A percentile compares a stretch with the other conserved stretches of the same genome.
These are phyloP conservation scores for Apeira syringaria DNA, from an alignment of 2,888 invertebrate genomes.

Conservation along the genomic window DNA sequence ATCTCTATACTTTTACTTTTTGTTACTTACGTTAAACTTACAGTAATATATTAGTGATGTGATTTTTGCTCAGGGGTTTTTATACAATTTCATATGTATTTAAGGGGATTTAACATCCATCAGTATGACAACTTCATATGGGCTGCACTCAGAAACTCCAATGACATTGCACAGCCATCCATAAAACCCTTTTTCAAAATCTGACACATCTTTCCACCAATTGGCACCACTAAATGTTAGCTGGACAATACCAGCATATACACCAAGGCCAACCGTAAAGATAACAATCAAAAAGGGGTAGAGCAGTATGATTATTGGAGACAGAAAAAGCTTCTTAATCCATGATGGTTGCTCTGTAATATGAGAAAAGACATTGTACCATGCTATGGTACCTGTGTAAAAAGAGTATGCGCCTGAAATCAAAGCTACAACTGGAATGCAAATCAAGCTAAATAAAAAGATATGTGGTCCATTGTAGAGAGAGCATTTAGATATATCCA, in stretches of 20 bases:
- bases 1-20: no score
- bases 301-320: constrained; percentile 86
- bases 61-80: no score
- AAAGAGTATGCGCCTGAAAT: constrained; percentile 87
- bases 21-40: no score
- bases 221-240: constrained; percentile 86
- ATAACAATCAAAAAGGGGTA: constrained; percentile 88
- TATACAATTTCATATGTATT: no score
- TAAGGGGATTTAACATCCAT: constrained; percentile 80
- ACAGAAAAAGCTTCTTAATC: constrained; percentile 84
- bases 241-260: constrained; percentile 87
- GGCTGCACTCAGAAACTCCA: constrained; percentile 88
- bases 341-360: constrained; percentile 87
- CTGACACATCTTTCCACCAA: constrained; percentile 88
- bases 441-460: constrained; percentile 85
- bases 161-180: constrained; percentile 89
- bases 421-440: constrained; percentile 86
- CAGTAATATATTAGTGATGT: no score
- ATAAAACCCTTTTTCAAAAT: constrained; percentile 91
- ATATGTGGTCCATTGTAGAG: constrained; percentile 86
- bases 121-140: constrained; percentile 88
- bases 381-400: constrained; percentile 89
- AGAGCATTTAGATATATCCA: constrained; percentile 82
- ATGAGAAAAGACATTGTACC: constrained; percentile 90
- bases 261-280: constrained; percentile 85